phyloP scores from a whole-genome alignment of 2,113 vertebrate species.

The Vidua macroura region DNA sequence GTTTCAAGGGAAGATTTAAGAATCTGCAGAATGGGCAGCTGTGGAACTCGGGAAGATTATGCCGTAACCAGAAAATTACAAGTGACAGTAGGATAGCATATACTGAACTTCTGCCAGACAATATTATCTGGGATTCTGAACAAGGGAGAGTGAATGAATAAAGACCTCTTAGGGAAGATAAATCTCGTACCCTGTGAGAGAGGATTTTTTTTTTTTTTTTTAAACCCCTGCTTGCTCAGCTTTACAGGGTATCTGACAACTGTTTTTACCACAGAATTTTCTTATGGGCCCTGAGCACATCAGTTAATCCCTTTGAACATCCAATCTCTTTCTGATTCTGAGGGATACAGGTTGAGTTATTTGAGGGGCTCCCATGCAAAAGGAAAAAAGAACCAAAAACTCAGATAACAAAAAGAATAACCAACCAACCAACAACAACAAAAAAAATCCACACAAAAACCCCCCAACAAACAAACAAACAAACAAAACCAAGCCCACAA shows the following conservation, averaged over 20 bases:
- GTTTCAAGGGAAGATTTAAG: conserved; percentile 14
- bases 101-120: conserved; percentile 41
- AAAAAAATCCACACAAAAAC: neutral
- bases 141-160: neutral
- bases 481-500: neutral
- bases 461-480: neutral
- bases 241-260: neutral
- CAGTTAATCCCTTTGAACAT: neutral
- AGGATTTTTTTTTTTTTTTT: conserved; percentile 10
- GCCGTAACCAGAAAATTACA: conserved; percentile 36
- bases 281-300: neutral
- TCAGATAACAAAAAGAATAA: neutral
- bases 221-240: neutral
- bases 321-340: neutral
- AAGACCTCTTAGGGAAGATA: conserved; percentile 34
- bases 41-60: conserved; percentile 23
- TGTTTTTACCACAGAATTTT: neutral
- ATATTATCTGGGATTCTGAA: conserved; percentile 35
- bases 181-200: neutral
- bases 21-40: neutral
- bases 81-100: conserved; percentile 33
- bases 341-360: neutral
- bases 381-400: neutral
- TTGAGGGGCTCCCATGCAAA: neutral
- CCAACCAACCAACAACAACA: no score